Conservation (phyloP, 1,140 invertebrate genomes). For the Bombyx mori region ASM3026992v2 NC_085129.1:8507001-8507500, state of each 20-base stretch:
- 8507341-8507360: conserved; percentile 87
- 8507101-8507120: no score
- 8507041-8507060: no score
- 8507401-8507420: conserved; percentile 58
- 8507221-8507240: conserved; percentile 38
- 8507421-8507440: conserved; percentile 58
- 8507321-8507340: conserved; percentile 82
- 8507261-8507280: conserved; percentile 52
- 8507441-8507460: conserved; percentile 48
- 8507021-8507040: no score
- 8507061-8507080: no score
- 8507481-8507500: conserved; percentile 15
- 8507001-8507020: no score
- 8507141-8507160: no score
- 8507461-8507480: conserved; percentile 18
- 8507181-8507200: background rate
- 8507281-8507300: conserved; percentile 77
- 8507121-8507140: no score
- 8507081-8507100: no score
- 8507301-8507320: conserved; percentile 77
- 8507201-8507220: conserved; percentile 52
- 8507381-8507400: conserved; percentile 57
- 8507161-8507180: no score
- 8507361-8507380: conserved; percentile 75
- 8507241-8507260: conserved; percentile 43